phyloP scores from a whole-genome alignment of 2,888 invertebrate genomes.

The Sympetrum striolatum region DNA sequence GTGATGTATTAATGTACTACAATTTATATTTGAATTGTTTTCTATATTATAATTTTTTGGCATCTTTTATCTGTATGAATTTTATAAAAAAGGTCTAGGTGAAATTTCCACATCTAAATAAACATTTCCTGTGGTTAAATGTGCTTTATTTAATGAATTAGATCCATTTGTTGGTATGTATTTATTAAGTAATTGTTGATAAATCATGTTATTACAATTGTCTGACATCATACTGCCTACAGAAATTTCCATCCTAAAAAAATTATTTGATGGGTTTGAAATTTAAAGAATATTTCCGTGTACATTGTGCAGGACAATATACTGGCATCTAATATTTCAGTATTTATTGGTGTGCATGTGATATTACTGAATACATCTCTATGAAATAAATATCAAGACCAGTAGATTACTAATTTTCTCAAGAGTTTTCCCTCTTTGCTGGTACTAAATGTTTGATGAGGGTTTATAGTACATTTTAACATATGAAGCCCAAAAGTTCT shows the following conservation, averaged over 20 bases:
- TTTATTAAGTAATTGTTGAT: background rate
- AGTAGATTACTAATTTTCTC: slow-evolving; percentile 26
- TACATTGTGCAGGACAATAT: slow-evolving; percentile 39
- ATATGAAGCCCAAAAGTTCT: slow-evolving; percentile 39
- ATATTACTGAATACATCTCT: slow-evolving; percentile 18
- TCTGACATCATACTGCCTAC: background rate
- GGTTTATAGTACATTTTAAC: slow-evolving; percentile 36
- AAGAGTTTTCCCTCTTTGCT: slow-evolving; percentile 19
- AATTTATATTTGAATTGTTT: background rate
- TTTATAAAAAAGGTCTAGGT: background rate
- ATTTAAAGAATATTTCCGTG: background rate
- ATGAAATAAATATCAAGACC: slow-evolving; percentile 22
- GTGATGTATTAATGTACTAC: background rate
- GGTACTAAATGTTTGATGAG: slow-evolving; percentile 25
- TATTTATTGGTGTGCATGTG: slow-evolving; percentile 33
- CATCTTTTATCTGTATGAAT: slow-evolving; percentile 18
- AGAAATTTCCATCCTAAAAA: background rate
- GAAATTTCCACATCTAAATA: slow-evolving; percentile 33
- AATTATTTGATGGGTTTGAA: background rate
- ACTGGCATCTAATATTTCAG: slow-evolving; percentile 31
- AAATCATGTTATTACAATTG: background rate
- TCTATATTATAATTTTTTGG: background rate
- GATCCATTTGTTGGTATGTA: background rate
- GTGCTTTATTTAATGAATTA: slow-evolving; percentile 19
- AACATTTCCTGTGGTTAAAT: slow-evolving; percentile 31